Evolutionary conservation across 1,140 invertebrate genomes (phyloP).

Genomic region (Zaprionus capensis): DNA sequence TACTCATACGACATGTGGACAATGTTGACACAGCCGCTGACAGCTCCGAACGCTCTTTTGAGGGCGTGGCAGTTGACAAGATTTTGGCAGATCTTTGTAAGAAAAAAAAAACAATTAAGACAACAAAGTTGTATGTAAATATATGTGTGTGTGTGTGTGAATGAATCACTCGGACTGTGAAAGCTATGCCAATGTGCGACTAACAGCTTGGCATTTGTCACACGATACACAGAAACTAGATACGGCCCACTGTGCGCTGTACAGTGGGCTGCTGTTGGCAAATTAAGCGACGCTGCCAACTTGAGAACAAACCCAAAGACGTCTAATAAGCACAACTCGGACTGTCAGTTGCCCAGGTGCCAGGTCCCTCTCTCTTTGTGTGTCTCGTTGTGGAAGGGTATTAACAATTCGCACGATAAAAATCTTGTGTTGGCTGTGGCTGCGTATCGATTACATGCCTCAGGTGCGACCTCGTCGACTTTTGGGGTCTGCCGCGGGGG

Average conservation of each 20-base stretch:
- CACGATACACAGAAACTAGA: conserved; percentile 34
- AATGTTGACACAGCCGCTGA: conserved; percentile 52
- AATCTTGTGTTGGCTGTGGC: conserved; percentile 65
- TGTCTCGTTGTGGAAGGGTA: conserved; percentile 62
- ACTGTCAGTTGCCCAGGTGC: conserved; percentile 1
- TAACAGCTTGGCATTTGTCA: conserved; percentile 38
- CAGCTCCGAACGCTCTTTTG: conserved; percentile 30
- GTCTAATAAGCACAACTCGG: conserved; percentile 51
- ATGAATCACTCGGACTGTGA: conserved; percentile 29
- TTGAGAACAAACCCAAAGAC: conserved; percentile 64
- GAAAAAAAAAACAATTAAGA: conserved; percentile 18
- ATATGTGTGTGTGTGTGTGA: neutral
- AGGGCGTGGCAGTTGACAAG: conserved; percentile 35
- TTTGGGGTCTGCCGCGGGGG: conserved; percentile 9
- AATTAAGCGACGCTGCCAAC: conserved; percentile 71
- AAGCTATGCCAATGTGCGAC: conserved; percentile 35
- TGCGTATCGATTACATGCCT: conserved; percentile 76
- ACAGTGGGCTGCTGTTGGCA: conserved; percentile 36
- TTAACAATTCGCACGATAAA: conserved; percentile 81
- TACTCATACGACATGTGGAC: conserved; percentile 74
- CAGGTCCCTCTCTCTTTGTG: conserved; percentile 16
- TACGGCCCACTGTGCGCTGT: conserved; percentile 35
- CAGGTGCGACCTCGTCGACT: conserved; percentile 74
- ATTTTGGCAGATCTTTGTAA: conserved; percentile 17
- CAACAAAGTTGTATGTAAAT: conserved; percentile 6